Evolutionary conservation across 64 coral and sea anemone species (phyloP).

Genomic region (Hydrozoanthus tunicans): DNA sequence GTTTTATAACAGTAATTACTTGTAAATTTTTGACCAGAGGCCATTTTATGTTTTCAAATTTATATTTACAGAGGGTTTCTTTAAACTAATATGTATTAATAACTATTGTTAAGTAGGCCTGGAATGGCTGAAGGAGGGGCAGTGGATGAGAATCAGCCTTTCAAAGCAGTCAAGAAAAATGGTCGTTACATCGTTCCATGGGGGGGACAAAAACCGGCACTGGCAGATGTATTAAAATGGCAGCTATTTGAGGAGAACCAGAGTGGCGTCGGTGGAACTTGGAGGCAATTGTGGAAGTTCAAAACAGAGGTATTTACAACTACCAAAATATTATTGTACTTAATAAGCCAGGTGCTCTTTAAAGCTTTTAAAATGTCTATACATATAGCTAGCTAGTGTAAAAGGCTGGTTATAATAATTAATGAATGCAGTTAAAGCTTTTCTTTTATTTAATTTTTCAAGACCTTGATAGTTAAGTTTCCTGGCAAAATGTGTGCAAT

Average conservation of each 20-base stretch:
- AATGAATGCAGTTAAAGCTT: no score
- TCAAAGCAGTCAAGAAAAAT: slow-evolving; percentile 32
- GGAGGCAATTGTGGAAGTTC: slow-evolving; percentile 43
- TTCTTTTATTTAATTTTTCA: no score
- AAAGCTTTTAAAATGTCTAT: not conserved
- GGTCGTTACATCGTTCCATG: slow-evolving; percentile 62
- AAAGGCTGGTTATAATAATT: no score
- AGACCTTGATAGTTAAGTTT: no score
- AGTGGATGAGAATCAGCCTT: slow-evolving; percentile 34
- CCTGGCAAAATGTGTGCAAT: no score
- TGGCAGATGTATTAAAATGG: slow-evolving; percentile 16
- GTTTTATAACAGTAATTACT: no score
- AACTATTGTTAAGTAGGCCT: not conserved
- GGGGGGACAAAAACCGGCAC: not conserved
- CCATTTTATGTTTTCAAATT: no score
- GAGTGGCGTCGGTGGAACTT: slow-evolving; percentile 51
- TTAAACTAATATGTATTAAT: not conserved
- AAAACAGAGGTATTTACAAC: slow-evolving; percentile 36
- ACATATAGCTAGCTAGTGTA: no score
- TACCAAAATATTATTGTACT: not conserved
- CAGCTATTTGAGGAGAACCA: slow-evolving; percentile 7
- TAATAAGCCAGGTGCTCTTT: no score
- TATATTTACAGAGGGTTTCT: not conserved
- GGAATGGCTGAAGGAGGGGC: slow-evolving; percentile 59
- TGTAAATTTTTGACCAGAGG: no score